Evolutionary conservation across 2,113 vertebrate species (phyloP).

Genomic region (Malurus melanocephalus): DNA sequence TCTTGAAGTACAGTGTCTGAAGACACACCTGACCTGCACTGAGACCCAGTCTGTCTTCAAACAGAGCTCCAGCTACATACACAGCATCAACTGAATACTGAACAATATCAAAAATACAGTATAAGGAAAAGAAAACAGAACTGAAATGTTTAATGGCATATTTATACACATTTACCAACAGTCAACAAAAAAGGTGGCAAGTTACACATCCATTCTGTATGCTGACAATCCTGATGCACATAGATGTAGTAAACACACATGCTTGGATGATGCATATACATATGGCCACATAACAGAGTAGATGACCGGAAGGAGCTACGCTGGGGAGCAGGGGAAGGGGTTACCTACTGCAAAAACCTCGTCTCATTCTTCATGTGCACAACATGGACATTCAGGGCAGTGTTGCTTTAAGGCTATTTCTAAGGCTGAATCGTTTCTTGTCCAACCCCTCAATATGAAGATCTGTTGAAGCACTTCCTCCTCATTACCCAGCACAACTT

Average conservation of each 20-base stretch:
- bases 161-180: conserved; percentile 68
- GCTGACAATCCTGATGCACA: conserved; percentile 31
- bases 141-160: conserved; percentile 50
- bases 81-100: conserved; percentile 58
- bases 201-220: conserved; percentile 70
- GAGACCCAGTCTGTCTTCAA: neutral
- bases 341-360: conserved; percentile 11
- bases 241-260: conserved; percentile 51
- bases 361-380: conserved; percentile 1
- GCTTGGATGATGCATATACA: conserved; percentile 42
- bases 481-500: conserved; percentile 33
- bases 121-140: conserved; percentile 53
- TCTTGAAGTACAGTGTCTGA: neutral
- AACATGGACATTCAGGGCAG: conserved; percentile 63
- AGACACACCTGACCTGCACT: neutral
- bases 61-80: conserved; percentile 49
- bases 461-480: conserved; percentile 29
- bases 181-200: conserved; percentile 48
- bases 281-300: conserved; percentile 24
- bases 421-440: conserved; percentile 51
- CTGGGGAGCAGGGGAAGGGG: conserved; percentile 24
- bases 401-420: conserved; percentile 70
- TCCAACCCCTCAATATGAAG: neutral
- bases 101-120: conserved; percentile 48
- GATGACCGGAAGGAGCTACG: conserved; percentile 42